These are phyloP conservation scores for Orbicella faveolata DNA, from an alignment of 64 coral and sea anemone genomes.

Conservation along the genomic window DNA sequence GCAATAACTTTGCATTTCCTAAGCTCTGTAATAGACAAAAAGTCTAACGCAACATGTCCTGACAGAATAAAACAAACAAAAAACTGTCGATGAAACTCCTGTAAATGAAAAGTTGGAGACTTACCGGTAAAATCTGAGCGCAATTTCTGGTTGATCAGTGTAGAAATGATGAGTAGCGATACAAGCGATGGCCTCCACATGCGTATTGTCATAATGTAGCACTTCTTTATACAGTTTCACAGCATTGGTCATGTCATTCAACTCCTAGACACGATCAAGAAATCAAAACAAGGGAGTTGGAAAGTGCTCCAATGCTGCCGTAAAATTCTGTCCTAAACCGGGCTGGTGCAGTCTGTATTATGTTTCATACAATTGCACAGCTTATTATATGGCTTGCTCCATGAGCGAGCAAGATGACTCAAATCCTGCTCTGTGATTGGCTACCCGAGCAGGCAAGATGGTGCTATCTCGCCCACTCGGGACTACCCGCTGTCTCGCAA, in stretches of 20 bases:
- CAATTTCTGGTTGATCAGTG: slow-evolving; percentile 97
- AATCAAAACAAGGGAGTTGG: too few species aligned
- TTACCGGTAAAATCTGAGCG: slow-evolving; percentile 85
- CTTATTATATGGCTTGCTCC: too few species aligned
- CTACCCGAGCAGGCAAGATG: too few species aligned
- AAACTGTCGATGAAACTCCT: background rate
- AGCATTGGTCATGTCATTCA: slow-evolving; percentile 86
- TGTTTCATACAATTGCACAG: background rate
- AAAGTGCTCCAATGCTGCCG: too few species aligned
- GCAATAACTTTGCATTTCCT: too few species aligned
- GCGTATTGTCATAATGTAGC: slow-evolving; percentile 88
- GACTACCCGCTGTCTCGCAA: too few species aligned
- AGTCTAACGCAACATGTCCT: background rate
- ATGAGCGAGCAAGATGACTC: too few species aligned
- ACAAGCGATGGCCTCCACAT: slow-evolving; percentile 96
- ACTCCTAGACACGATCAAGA: slow-evolving; percentile 41
- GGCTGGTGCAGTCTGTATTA: background rate
- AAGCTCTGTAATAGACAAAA: too few species aligned
- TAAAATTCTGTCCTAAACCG: too few species aligned
- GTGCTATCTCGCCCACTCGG: too few species aligned
- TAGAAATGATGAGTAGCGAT: slow-evolving; percentile 98
- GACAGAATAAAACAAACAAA: background rate
- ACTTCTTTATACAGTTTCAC: slow-evolving; percentile 87
- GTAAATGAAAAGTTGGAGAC: background rate
- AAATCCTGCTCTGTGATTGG: too few species aligned